Base-by-base conservation (phyloP, 2,797 vertebrate species). In the Manis pentadactyla region DNA sequence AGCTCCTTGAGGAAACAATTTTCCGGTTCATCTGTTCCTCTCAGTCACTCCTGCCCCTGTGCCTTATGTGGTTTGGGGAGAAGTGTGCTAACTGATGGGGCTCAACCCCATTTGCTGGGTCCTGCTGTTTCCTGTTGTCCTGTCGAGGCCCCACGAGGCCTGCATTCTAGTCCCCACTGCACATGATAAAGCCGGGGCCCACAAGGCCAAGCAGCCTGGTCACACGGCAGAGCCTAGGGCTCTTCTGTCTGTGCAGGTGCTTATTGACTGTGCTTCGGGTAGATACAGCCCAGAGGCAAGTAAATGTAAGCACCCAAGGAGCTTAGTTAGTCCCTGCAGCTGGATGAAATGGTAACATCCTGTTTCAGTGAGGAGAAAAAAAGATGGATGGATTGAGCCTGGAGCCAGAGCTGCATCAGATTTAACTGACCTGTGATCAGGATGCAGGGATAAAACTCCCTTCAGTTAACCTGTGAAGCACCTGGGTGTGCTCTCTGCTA, bases 41-140 rank as follows among this genome's bases (percentile, higher is more conserved):
- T 61, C 25, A 2, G 64, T 66, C 2, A 37, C 21, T 39, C 55
- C 17, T 13, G 2, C 5, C 4, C 0, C 13, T 2, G n/a, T 49
- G 23, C 61, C n/a, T 59, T 61, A 6, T 4, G 21, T 39, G 19
- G 46, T 57, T 53, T 29, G 9, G 46, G 25, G 55, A 61, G 34
- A 39, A 19, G 34, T 12, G 6, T 42, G 46, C 21, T 8, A 75
- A 1, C 2, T 12, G 49, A 17, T 88, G 1, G 1, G 3, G 21
- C 55, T 34, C 13, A 18, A 37, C 25, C 57, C 12, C 49, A 0
- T 27, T 57, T 34, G 7, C 13, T 29, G 27, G 42, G 77, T 21
- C 23, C 74, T 59, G 2, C 55, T 84, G 21, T 53, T 74, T 39
- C 1, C 0, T 34, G 37, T 10, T 0, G 42, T 69, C 42, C 69